Evolutionary conservation across 2,797 vertebrate genomes (phyloP).

Genomic region (Gorsachius magnificus): DNA sequence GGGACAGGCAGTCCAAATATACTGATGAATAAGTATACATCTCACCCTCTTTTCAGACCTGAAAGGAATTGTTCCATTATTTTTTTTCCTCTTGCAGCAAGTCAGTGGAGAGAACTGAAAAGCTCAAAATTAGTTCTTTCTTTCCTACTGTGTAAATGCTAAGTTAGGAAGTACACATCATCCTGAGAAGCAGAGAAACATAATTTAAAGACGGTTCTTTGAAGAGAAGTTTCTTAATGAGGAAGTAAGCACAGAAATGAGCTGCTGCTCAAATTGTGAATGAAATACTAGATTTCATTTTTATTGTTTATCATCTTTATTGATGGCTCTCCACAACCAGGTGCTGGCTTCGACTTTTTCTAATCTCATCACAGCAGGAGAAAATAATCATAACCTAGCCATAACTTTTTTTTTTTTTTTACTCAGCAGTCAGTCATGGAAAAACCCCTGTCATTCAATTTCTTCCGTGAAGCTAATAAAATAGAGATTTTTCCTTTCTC

Average conservation of each 20-base stretch:
- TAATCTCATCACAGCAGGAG: background rate
- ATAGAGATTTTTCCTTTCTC: background rate
- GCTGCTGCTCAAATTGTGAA: background rate
- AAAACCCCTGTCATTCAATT: background rate
- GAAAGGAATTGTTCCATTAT: background rate
- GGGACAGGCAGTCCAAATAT: background rate
- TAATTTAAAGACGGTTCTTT: background rate
- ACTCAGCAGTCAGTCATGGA: background rate
- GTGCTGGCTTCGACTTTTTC: background rate
- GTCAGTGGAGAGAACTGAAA: background rate
- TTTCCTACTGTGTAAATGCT: background rate
- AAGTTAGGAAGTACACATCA: background rate
- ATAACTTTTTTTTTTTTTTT: background rate
- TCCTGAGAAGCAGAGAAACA: background rate
- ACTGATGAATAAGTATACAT: background rate
- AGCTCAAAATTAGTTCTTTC: background rate
- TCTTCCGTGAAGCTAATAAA: background rate
- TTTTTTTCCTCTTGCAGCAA: background rate
- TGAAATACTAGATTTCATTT: background rate
- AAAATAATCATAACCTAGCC: background rate
- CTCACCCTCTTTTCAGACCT: background rate
- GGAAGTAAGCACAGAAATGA: background rate
- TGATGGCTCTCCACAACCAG: background rate
- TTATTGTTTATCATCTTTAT: background rate
- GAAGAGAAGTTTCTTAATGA: conserved; percentile 21